Base-by-base conservation (phyloP, 37 sponge, comb jelly and placozoan genomes). In the Theonella swinhoei region DNA sequence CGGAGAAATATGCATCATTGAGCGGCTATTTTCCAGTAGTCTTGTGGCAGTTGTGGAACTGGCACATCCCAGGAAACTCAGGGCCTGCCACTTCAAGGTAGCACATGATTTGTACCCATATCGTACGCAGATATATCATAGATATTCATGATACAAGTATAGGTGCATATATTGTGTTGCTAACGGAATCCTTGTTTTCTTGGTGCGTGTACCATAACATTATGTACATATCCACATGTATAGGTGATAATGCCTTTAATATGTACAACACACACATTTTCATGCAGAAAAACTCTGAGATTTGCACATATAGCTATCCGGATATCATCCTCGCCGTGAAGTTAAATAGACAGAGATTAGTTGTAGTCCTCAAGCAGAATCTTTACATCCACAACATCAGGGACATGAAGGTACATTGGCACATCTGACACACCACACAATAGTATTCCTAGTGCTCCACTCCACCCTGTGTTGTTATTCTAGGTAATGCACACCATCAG, bases 371-470 rank as follows among this genome's bases (percentile, higher is more conserved):
- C 36, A 77, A 92, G 72, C 90, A 95, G 69, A 96, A 85, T 22
- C 82, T 98, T 59, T 95, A 96, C 83, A 99, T 99, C 58, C 99
- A 99, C 81, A 96, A 96, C 68, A 99, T 99, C 70, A 92, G 98
- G 67, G 99, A 99, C 78, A 99, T 99, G 99, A 99, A 99, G 87
- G 97, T 96, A 47, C 58, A 5, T 75, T 25, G 20, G 29, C 33
- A 74, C 37, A 0, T 54, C 75, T 4, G 8, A 34, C 20, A 7
- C 75, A 24, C 42, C 9, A 39, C 35, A 24, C 30, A 24, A 42
- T 37, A 28, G 7, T 8, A 39, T 22, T 22, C 25, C 4, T 14
- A 20, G 25, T 2, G 26, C 2, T 1, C 26, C 79, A 64, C 39
- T 33, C 26, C 32, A 2, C 79, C 65, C 7, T 63, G 62, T 22